phyloP scores from a whole-genome alignment of 2,113 vertebrate genomes.

The Brachirus orientalis region DNA sequence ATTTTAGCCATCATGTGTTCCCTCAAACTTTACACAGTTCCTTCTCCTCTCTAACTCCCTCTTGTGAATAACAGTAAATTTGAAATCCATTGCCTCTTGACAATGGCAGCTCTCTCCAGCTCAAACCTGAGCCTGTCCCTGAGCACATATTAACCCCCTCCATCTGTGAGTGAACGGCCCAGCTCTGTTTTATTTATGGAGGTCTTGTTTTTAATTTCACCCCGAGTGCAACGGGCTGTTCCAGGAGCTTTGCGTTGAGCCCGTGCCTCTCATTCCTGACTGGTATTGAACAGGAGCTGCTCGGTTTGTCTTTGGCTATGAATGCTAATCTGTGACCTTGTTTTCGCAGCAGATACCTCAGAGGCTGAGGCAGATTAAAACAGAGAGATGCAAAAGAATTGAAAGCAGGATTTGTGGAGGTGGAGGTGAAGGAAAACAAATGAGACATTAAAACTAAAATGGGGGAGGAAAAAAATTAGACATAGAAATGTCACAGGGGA shows the following conservation, averaged over 20 bases:
- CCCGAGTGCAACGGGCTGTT: constrained; percentile 33
- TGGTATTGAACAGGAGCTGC: constrained; percentile 47
- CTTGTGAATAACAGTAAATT: constrained; percentile 37
- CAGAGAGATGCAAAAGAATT: constrained; percentile 50
- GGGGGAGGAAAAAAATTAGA: too few relatives aligned
- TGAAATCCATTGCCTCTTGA: constrained; percentile 34
- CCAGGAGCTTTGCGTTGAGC: constrained; percentile 31
- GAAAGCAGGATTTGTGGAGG: constrained; percentile 2
- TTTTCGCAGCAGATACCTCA: constrained; percentile 57
- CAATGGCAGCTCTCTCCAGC: constrained; percentile 28
- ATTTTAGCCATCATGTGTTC: too few relatives aligned
- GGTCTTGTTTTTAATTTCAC: constrained; percentile 76
- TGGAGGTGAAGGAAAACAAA: not conserved
- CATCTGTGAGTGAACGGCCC: constrained; percentile 31
- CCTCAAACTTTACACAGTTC: too few relatives aligned
- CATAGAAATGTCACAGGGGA: constrained; percentile 6
- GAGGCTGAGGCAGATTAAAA: constrained; percentile 58
- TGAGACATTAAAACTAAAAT: not conserved
- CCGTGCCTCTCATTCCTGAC: constrained; percentile 60
- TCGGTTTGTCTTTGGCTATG: constrained; percentile 57
- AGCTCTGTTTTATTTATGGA: constrained; percentile 74
- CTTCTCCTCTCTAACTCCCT: constrained; percentile 20
- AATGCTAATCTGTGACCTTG: constrained; percentile 76
- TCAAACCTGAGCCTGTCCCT: constrained; percentile 38
- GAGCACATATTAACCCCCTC: constrained; percentile 48